Evolutionary conservation across 2,888 invertebrate genomes (phyloP), one percentile per base, ranked within the genome.

Genomic region (Zhengitettix transpicula): DNA sequence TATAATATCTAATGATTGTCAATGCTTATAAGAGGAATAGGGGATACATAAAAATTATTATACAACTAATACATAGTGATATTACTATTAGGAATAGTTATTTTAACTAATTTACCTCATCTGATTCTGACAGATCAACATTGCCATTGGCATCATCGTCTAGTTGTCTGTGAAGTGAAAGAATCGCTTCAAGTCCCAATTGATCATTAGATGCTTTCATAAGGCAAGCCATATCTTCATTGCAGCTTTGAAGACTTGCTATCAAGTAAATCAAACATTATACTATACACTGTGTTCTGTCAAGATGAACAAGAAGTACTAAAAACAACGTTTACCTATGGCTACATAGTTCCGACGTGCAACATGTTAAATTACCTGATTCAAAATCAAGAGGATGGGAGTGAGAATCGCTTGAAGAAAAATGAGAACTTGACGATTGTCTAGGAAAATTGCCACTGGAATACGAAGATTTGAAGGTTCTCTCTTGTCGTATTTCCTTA

Each of bases 101-200:
- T 28, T 5, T 5, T 47, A 47, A 17, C 28, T 42, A 51, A 42
- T 28, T 61, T 76, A 96, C 96, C 79, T 96, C 97, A 75, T 95
- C 93, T 65, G 97, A 97, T 80, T 99, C 98, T 65, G 90, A 87
- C 64, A 95, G 82, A 76, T 99, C 98, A 65, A 99, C 91, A 73
- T 93, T 93, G 63, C 98, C 98, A 76, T 97, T 94, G 67, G 90
- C 89, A 78, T 99, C 98, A 72, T 99, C 98, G 73, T 99, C 98
- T 66, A 99, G 80, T 73, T 96, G 93, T 65, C 85, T 81, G 77
- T 99, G 98, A 53, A 99, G 82, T 66, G 87, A 84, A 65, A 83
- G 83, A 71, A 99, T 96, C 60, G 98, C 96, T 72, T 95, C 95
- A 71, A 93, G 84, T 41, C 93, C 94, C 58, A 87, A 80, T 66